phyloP scores from a whole-genome alignment of 2,888 invertebrate species.

The Beris chalybata region DNA sequence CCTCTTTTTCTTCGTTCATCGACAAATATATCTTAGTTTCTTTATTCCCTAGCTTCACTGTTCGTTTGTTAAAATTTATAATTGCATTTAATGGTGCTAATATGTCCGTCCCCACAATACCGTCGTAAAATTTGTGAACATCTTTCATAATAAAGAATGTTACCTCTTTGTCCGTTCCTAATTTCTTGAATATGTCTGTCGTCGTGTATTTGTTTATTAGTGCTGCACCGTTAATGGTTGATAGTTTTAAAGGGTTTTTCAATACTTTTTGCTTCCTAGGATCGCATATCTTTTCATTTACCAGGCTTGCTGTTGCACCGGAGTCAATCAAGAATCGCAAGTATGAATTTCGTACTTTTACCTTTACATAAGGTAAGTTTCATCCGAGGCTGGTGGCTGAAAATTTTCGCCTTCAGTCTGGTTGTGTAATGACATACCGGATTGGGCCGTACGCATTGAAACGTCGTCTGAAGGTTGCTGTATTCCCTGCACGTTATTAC shows the following conservation, averaged over 20 bases:
- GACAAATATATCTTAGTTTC: constrained; percentile 47
- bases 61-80: background rate
- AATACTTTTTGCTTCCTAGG: constrained; percentile 4
- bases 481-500: no score
- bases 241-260: background rate
- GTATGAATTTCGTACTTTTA: no score
- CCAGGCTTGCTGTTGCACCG: constrained; percentile 13
- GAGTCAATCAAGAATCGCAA: constrained; percentile 9
- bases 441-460: no score
- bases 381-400: no score
- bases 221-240: background rate
- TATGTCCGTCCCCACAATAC: background rate
- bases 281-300: constrained; percentile 10
- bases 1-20: constrained; percentile 37
- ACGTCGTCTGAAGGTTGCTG: no score
- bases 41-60: background rate
- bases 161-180: constrained; percentile 17
- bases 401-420: no score
- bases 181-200: background rate
- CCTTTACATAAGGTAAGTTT: no score
- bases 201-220: constrained; percentile 15
- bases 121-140: no score
- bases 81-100: background rate
- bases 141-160: constrained; percentile 3
- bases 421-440: no score